phyloP scores from a whole-genome alignment of 2,797 vertebrate genomes.

The Pipistrellus kuhlii region DNA sequence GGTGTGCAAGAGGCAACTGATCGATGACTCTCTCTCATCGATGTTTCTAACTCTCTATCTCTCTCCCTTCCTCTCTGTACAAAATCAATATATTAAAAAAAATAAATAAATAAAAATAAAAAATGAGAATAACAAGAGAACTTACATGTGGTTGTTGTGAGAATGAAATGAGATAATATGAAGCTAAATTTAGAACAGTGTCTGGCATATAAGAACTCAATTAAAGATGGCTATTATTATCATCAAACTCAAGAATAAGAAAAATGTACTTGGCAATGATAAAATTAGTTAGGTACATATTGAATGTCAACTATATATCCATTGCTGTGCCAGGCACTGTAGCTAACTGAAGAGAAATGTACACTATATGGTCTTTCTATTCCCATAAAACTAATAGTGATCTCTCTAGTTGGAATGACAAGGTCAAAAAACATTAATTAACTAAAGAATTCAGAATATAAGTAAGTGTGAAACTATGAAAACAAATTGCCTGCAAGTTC shows the following conservation, averaged over 20 bases:
- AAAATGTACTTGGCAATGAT: constrained; percentile 71
- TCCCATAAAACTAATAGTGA: constrained; percentile 34
- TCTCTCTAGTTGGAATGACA: constrained; percentile 48
- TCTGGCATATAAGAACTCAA: constrained; percentile 57
- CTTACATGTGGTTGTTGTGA: constrained; percentile 13
- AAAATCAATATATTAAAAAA: too few relatives aligned
- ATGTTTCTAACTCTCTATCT: too few relatives aligned
- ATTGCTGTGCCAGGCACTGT: constrained; percentile 59
- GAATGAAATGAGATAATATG: constrained; percentile 50
- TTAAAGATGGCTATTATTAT: constrained; percentile 69
- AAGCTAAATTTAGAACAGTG: constrained; percentile 66
- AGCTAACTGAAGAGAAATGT: constrained; percentile 22
- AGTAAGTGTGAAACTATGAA: constrained; percentile 35
- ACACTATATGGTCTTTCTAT: background rate
- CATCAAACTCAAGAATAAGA: constrained; percentile 66
- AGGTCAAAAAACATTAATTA: constrained; percentile 57
- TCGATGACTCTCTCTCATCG: too few relatives aligned
- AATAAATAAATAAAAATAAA: too few relatives aligned
- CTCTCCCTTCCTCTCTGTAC: too few relatives aligned
- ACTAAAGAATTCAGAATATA: constrained; percentile 42
- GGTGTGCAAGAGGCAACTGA: too few relatives aligned
- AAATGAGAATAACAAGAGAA: constrained; percentile 45
- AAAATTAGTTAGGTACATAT: constrained; percentile 74
- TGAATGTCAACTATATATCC: constrained; percentile 56
- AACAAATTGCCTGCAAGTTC: constrained; percentile 15